Percentiles rank a stretch among this genome's conserved stretches.
phyloP scores from a whole-genome alignment of 2,797 vertebrate genomes.

The Gymnothorax reevesii region DNA sequence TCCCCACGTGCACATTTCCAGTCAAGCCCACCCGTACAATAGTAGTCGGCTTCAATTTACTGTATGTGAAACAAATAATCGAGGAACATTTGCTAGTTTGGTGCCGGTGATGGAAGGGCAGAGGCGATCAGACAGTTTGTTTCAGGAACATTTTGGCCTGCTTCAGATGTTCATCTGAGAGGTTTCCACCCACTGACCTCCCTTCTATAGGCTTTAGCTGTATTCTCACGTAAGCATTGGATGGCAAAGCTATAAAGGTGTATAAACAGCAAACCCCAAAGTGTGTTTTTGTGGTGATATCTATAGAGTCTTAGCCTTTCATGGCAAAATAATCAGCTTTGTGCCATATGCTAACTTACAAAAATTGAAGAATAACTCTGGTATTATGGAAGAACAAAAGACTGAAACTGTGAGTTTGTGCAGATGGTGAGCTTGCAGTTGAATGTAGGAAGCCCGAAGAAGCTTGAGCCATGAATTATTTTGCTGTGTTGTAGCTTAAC shows the following conservation, averaged over 20 bases:
- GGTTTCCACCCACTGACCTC: background rate
- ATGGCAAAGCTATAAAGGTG: no score
- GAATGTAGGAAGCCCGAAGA: background rate
- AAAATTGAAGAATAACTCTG: background rate
- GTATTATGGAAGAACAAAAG: background rate
- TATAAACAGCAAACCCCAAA: no score
- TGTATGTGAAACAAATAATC: background rate
- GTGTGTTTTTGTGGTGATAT: background rate
- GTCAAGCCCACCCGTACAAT: background rate
- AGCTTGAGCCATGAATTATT: background rate
- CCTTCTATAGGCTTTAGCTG: background rate
- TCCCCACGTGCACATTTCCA: background rate
- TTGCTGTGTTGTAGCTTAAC: background rate
- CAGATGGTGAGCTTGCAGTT: background rate
- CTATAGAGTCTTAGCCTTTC: background rate
- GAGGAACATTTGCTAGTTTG: background rate
- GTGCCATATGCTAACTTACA: background rate
- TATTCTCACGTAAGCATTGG: background rate
- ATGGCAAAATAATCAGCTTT: background rate
- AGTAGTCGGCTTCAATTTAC: slow-evolving; percentile 3
- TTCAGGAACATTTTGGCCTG: background rate
- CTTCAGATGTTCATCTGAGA: background rate
- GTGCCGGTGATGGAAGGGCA: background rate
- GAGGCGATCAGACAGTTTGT: background rate
- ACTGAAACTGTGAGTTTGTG: background rate